Conservation (phyloP, 1,140 invertebrate species). For the Drosophila repleta region DNA sequence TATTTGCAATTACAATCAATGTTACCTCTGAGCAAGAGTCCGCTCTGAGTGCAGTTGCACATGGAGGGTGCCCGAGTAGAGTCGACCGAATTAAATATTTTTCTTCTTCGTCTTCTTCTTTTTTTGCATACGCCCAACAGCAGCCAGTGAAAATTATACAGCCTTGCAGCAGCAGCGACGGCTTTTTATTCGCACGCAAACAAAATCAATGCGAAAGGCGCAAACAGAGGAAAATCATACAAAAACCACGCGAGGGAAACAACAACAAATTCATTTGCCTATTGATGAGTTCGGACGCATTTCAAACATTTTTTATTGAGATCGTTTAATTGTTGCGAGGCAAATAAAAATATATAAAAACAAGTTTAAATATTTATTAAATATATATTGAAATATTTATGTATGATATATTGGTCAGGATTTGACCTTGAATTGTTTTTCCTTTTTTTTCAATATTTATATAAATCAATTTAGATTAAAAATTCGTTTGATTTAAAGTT, state of each 20-base stretch:
- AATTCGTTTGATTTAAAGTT: too few species aligned
- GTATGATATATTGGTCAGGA: too few species aligned
- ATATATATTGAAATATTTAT: too few species aligned
- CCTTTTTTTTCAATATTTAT: too few species aligned
- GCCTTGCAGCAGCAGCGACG: constrained; percentile 8
- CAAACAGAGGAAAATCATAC: neutral
- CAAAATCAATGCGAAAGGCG: constrained; percentile 33
- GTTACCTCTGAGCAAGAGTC: constrained; percentile 10
- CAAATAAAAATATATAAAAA: neutral
- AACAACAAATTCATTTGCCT: neutral
- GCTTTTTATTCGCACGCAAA: constrained; percentile 32
- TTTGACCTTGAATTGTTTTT: too few species aligned
- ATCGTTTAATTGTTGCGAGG: neutral
- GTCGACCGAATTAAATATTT: constrained; percentile 43
- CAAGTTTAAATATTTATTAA: too few species aligned
- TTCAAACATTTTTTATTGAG: neutral
- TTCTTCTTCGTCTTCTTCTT: neutral
- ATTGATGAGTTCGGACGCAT: neutral
- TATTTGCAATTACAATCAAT: constrained; percentile 52
- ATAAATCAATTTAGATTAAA: too few species aligned
- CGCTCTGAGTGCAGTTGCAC: neutral
- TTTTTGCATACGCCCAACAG: constrained; percentile 21
- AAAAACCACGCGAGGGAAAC: neutral
- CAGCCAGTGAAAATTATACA: constrained; percentile 27
- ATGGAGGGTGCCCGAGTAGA: constrained; percentile 9